phyloP scores from a whole-genome alignment of 2,888 invertebrate species.

The Himalopsyche anomala region DNA sequence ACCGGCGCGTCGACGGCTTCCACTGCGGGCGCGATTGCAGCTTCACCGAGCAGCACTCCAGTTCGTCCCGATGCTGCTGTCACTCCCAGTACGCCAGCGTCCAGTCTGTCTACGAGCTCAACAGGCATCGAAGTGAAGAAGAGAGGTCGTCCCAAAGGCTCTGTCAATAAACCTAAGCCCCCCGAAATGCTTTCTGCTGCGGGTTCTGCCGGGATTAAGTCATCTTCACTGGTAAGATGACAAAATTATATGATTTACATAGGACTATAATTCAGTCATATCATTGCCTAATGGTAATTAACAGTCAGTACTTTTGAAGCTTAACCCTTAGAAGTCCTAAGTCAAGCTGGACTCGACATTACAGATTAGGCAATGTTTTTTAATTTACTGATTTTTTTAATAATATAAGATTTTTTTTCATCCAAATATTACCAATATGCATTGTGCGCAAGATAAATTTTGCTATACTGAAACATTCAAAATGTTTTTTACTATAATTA shows the following conservation, averaged over 20 bases:
- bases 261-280: no score
- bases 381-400: no score
- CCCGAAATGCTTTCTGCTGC: constrained; percentile 66
- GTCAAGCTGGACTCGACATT: no score
- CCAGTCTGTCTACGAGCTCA: neutral
- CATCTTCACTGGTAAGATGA: neutral
- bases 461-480: no score
- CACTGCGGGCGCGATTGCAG: constrained; percentile 17
- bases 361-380: no score
- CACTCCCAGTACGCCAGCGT: constrained; percentile 5
- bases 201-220: constrained; percentile 5
- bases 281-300: no score
- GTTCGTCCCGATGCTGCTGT: constrained; percentile 19
- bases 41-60: constrained; percentile 9
- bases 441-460: no score
- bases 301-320: no score
- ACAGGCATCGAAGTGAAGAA: constrained; percentile 72
- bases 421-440: no score
- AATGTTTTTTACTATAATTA: no score
- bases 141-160: constrained; percentile 76
- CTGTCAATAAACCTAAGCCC: constrained; percentile 75
- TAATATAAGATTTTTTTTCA: no score
- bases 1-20: constrained; percentile 37
- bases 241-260: neutral
- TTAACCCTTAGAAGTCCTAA: no score